Evolutionary conservation across 2,888 invertebrate genomes (phyloP).

Genomic region (Tricholauxania praeusta): DNA sequence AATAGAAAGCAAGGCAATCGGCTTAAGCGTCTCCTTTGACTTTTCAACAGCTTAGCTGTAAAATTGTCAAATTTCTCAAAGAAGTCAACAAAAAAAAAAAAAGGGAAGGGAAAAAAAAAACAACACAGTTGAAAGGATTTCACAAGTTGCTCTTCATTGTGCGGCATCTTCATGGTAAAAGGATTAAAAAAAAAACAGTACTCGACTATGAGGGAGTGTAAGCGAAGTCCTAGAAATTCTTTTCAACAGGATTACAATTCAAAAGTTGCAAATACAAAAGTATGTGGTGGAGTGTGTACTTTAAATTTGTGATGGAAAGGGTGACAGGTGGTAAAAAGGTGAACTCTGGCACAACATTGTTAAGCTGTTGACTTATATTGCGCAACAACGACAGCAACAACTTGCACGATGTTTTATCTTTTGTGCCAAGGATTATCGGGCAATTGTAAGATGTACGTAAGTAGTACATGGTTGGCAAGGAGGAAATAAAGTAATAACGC

Average conservation of each 20-base stretch:
- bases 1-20: constrained; percentile 9
- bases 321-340: background rate
- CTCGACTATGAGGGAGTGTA: background rate
- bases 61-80: constrained; percentile 13
- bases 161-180: constrained; percentile 9
- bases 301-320: background rate
- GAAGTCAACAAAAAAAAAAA: background rate
- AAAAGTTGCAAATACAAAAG: background rate
- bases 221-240: constrained; percentile 27
- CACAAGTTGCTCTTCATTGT: constrained; percentile 1
- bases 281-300: no score
- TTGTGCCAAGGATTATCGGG: no score
- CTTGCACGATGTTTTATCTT: background rate
- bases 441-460: no score
- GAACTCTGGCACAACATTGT: background rate
- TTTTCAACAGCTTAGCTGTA: constrained; percentile 5
- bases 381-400: background rate
- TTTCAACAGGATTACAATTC: constrained; percentile 3
- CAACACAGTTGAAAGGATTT: background rate
- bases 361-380: constrained; percentile 4
- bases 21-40: constrained; percentile 27
- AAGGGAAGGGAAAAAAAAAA: background rate
- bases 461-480: no score
- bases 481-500: no score
- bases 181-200: constrained; percentile 13